A percentile compares a stretch with the other conserved stretches of the same genome.
These are phyloP conservation scores for Pyrgus malvae DNA, from an alignment of 2,888 invertebrate genomes.

Conservation along the genomic window DNA sequence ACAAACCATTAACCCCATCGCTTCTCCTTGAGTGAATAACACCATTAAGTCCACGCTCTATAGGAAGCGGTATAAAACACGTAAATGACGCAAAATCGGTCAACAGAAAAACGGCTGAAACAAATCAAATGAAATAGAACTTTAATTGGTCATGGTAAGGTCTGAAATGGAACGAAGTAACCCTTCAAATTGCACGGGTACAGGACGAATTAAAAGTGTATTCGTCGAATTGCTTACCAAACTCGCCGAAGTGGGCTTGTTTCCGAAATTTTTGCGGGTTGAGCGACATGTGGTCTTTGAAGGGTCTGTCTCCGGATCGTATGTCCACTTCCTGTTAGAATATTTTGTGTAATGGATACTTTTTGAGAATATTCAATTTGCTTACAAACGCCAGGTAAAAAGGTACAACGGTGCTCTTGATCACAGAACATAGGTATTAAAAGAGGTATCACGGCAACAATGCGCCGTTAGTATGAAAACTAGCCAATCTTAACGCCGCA, in stretches of 20 bases:
- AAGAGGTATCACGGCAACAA: too few relatives aligned
- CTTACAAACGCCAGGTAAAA: not conserved
- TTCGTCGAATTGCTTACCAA: slow-evolving; percentile 9
- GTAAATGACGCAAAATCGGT: slow-evolving; percentile 20
- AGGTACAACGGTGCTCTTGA: too few relatives aligned
- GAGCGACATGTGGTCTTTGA: slow-evolving; percentile 12
- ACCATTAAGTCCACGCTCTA: slow-evolving; percentile 33
- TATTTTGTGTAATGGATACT: slow-evolving; percentile 8
- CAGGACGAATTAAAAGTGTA: slow-evolving; percentile 10
- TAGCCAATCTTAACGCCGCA: too few relatives aligned
- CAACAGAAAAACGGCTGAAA: slow-evolving; percentile 30
- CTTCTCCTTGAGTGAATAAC: slow-evolving; percentile 29
- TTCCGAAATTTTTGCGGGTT: slow-evolving; percentile 17
- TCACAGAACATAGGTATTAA: too few relatives aligned
- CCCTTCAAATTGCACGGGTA: not conserved
- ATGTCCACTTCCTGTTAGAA: slow-evolving; percentile 16
- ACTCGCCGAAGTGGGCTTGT: not conserved
- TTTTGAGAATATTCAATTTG: not conserved
- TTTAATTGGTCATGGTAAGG: not conserved
- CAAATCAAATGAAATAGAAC: not conserved
- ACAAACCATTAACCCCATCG: slow-evolving; percentile 32
- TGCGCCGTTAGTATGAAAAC: too few relatives aligned
- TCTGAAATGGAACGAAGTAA: not conserved
- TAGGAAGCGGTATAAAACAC: slow-evolving; percentile 32
- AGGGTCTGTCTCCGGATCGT: slow-evolving; percentile 10